Conservation (phyloP, 2,888 invertebrate species). For the Melanostoma scalare region DNA sequence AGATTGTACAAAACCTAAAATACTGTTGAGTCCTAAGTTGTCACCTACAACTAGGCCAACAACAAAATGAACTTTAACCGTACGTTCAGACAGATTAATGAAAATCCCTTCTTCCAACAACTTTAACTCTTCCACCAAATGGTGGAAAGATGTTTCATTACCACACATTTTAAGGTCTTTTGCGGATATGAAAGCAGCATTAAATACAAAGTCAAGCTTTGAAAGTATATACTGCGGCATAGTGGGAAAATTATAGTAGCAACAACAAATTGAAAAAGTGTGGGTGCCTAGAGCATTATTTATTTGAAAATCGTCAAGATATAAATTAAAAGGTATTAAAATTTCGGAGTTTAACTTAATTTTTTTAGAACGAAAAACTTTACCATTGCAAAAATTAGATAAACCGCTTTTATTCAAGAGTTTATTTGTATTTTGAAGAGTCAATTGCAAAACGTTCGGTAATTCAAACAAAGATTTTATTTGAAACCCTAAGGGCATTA, state of each 20-base stretch:
- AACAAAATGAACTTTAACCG: neutral
- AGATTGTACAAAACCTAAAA: too few species aligned
- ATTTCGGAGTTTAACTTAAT: neutral
- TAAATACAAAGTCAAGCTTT: conserved; percentile 22
- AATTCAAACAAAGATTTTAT: neutral
- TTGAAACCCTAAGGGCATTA: neutral
- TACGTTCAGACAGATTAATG: neutral
- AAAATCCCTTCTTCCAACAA: neutral
- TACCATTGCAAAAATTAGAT: neutral
- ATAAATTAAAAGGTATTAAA: conserved; percentile 21
- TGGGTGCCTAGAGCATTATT: conserved; percentile 24
- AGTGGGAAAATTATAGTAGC: conserved; percentile 14
- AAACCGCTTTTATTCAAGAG: neutral
- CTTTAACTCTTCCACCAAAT: conserved; percentile 17
- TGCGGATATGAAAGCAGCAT: conserved; percentile 14
- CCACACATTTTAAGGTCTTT: conserved; percentile 9
- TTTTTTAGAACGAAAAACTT: neutral
- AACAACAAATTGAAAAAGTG: conserved; percentile 16
- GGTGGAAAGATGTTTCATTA: conserved; percentile 22
- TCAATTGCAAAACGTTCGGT: neutral
- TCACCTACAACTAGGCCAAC: too few species aligned
- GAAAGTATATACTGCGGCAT: conserved; percentile 28
- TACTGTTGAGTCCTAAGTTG: too few species aligned
- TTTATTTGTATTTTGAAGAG: neutral
- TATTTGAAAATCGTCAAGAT: conserved; percentile 34